Evolutionary conservation across 2,888 invertebrate species (phyloP).

Genomic region (Plusia festucae): DNA sequence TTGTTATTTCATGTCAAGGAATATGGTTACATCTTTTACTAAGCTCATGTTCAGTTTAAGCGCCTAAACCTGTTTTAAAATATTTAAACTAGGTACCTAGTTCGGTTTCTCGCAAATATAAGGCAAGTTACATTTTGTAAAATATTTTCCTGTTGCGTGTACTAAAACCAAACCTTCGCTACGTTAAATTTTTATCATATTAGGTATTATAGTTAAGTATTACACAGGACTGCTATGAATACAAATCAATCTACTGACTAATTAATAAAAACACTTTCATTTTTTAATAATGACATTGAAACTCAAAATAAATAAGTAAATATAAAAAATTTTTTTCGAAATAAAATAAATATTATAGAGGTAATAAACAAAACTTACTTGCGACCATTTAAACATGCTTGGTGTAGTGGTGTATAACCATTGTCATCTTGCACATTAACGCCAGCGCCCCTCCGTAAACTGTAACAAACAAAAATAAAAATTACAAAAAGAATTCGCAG

Average conservation of each 20-base stretch:
- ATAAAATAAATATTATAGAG: not conserved
- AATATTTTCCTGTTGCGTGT: not conserved
- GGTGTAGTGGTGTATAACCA: slow-evolving; percentile 98
- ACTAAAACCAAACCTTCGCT: not conserved
- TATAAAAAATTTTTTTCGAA: too few relatives aligned
- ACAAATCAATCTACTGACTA: too few relatives aligned
- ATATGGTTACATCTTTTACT: too few relatives aligned
- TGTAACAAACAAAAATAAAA: slow-evolving; percentile 81
- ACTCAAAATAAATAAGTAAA: too few relatives aligned
- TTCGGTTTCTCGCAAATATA: not conserved
- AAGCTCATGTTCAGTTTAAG: too few relatives aligned
- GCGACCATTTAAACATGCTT: slow-evolving; percentile 97
- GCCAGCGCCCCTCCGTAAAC: slow-evolving; percentile 96
- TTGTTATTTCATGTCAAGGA: too few relatives aligned
- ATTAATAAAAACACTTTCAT: too few relatives aligned
- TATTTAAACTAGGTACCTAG: not conserved
- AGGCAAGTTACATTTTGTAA: not conserved
- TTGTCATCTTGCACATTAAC: slow-evolving; percentile 98
- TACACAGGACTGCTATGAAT: too few relatives aligned
- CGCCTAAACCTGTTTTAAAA: not conserved
- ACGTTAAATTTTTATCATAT: not conserved
- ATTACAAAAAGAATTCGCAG: slow-evolving; percentile 88
- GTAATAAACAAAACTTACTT: slow-evolving; percentile 89
- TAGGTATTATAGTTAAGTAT: too few relatives aligned
- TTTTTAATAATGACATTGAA: too few relatives aligned